These are phyloP conservation scores for Sinodicranocentrus sp. DNA, from an alignment of 2,888 invertebrate species.

Conservation along the genomic window DNA sequence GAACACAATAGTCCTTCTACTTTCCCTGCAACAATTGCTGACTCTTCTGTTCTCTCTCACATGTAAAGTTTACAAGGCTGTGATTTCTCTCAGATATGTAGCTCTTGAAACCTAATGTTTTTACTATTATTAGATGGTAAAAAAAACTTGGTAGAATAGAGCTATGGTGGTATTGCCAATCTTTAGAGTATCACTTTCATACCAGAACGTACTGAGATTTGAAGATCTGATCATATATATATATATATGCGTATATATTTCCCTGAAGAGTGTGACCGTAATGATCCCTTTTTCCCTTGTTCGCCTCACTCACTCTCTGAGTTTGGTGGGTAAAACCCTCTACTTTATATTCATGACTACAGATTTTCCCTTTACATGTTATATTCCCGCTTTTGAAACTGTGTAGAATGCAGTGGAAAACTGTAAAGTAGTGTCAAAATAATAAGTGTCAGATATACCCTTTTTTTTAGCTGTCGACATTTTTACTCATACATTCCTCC, in stretches of 20 bases:
- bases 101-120: slow-evolving; percentile 7
- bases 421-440: slow-evolving; percentile 9
- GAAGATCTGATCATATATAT: too few species aligned
- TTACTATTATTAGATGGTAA: slow-evolving; percentile 9
- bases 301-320: neutral
- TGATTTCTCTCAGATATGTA: neutral
- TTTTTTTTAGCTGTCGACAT: slow-evolving; percentile 7
- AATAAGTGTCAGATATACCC: slow-evolving; percentile 28
- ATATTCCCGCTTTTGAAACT: neutral
- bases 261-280: slow-evolving; percentile 9
- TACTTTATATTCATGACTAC: slow-evolving; percentile 31
- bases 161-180: too few species aligned
- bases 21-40: slow-evolving; percentile 29
- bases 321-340: neutral
- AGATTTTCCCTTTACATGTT: slow-evolving; percentile 6
- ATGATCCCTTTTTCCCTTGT: slow-evolving; percentile 3
- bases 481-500: neutral
- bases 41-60: slow-evolving; percentile 17
- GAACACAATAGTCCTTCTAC: too few species aligned
- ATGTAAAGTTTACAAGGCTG: neutral
- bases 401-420: neutral
- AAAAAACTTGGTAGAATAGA: too few species aligned
- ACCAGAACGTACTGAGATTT: too few species aligned
- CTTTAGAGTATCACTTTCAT: too few species aligned
- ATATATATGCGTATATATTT: neutral